These are phyloP conservation scores for Xiphophorus birchmanni DNA, from an alignment of 2,797 vertebrate genomes.

Conservation along the genomic window DNA sequence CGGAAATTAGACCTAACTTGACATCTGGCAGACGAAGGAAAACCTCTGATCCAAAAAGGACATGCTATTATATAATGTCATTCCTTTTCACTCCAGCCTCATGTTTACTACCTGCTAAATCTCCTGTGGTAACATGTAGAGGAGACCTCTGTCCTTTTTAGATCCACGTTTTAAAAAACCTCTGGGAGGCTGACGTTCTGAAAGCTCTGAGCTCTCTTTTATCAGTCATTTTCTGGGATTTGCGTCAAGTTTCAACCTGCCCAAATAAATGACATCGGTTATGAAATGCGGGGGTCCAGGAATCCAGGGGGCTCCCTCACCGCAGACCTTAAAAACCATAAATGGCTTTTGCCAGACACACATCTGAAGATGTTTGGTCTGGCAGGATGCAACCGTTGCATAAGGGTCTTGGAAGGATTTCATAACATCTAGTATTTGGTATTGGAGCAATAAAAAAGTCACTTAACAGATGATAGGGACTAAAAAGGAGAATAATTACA, in stretches of 20 bases:
- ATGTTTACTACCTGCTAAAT: slow-evolving; percentile 32
- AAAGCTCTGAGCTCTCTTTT: slow-evolving; percentile 21
- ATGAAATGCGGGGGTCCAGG: slow-evolving; percentile 23
- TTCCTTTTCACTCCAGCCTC: slow-evolving; percentile 12
- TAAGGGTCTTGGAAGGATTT: slow-evolving; percentile 38
- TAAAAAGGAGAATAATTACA: slow-evolving; percentile 11
- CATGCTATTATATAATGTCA: slow-evolving; percentile 1
- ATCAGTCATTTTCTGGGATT: slow-evolving; percentile 26
- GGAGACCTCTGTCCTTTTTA: slow-evolving; percentile 20
- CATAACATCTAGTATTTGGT: slow-evolving; percentile 31
- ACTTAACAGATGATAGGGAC: slow-evolving; percentile 9
- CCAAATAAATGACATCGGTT: slow-evolving; percentile 63
- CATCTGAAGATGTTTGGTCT: slow-evolving; percentile 19
- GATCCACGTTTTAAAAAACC: slow-evolving; percentile 17
- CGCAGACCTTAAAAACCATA: slow-evolving; percentile 32
- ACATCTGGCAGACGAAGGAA: slow-evolving; percentile 11
- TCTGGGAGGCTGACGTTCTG: neutral
- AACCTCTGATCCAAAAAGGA: slow-evolving; percentile 9
- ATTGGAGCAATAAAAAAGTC: slow-evolving; percentile 41
- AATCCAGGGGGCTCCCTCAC: slow-evolving; percentile 21
- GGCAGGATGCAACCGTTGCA: slow-evolving; percentile 22
- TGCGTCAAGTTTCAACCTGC: slow-evolving; percentile 33
- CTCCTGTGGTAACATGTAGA: slow-evolving; percentile 40
- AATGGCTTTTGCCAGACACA: slow-evolving; percentile 62
- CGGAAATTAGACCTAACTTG: neutral